Percentiles rank a stretch among this genome's conserved stretches.
These are phyloP conservation scores for Phaetusa simplex DNA, from an alignment of 2,113 vertebrate genomes.

Conservation along the genomic window DNA sequence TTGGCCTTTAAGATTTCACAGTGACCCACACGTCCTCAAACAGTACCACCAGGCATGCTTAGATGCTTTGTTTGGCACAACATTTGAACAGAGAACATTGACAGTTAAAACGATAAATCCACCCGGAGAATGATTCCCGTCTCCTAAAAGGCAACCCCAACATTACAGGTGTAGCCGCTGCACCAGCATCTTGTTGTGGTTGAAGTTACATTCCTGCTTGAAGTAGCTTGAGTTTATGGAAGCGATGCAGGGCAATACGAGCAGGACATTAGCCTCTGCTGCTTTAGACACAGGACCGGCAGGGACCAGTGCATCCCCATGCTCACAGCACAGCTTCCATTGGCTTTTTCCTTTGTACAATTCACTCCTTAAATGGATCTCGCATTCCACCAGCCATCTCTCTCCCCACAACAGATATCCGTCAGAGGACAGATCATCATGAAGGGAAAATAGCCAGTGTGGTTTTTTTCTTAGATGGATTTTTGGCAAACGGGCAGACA, in stretches of 20 bases:
- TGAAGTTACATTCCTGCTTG: not conserved
- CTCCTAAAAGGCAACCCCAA: not conserved
- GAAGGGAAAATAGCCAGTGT: not conserved
- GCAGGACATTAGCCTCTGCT: not conserved
- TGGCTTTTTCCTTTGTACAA: not conserved
- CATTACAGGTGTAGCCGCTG: not conserved
- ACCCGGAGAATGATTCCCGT: not conserved
- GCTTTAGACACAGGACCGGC: not conserved
- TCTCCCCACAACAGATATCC: not conserved
- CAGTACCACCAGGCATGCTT: not conserved
- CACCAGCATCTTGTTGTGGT: not conserved
- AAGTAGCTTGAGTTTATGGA: not conserved
- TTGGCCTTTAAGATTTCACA: not conserved
- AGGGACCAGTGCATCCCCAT: not conserved
- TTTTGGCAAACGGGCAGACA: constrained; percentile 17
- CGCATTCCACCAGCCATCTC: not conserved
- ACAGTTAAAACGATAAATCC: not conserved
- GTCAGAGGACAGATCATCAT: not conserved
- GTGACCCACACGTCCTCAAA: not conserved
- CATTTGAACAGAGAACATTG: not conserved
- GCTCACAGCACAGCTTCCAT: not conserved
- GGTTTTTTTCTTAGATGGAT: constrained; percentile 19
- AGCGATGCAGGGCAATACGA: not conserved
- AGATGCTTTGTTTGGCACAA: not conserved
- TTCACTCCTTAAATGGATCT: constrained; percentile 34